Conservation (phyloP, 2,113 vertebrate genomes). For the Blennius ocellaris region DNA sequence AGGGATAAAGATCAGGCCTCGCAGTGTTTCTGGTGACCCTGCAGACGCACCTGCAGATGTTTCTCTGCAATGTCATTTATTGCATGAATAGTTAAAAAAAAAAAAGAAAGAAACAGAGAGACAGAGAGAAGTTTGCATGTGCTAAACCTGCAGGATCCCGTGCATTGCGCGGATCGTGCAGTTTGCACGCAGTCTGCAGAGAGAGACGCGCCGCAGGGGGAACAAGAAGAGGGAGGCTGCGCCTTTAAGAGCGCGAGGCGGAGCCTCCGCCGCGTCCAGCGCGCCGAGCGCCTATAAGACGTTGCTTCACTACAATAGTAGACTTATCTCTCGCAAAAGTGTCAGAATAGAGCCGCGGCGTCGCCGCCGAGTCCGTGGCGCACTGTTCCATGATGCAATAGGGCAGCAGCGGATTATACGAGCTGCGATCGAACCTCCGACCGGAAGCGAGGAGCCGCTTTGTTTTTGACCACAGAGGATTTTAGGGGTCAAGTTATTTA, state of each 20-base stretch:
- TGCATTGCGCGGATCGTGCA: too few species aligned
- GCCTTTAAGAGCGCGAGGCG: slow-evolving; percentile 76
- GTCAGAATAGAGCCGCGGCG: slow-evolving; percentile 35
- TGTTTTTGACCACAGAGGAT: slow-evolving; percentile 36
- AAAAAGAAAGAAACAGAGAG: too few species aligned
- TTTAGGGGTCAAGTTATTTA: slow-evolving; percentile 41
- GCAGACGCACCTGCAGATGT: too few species aligned
- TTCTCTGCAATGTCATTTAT: slow-evolving; percentile 10
- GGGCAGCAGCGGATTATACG: slow-evolving; percentile 37
- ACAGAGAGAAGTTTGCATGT: too few species aligned
- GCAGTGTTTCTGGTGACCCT: too few species aligned
- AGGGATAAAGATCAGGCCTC: too few species aligned
- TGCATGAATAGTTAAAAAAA: too few species aligned
- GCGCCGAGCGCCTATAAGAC: slow-evolving; percentile 62
- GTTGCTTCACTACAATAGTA: slow-evolving; percentile 50
- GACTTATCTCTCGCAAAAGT: slow-evolving; percentile 61
- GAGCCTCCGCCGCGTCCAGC: slow-evolving; percentile 34
- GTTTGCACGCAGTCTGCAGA: slow-evolving; percentile 15
- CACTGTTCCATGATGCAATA: slow-evolving; percentile 49
- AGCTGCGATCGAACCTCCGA: slow-evolving; percentile 6
- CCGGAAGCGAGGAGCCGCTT: slow-evolving; percentile 34
- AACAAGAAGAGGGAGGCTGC: slow-evolving; percentile 26
- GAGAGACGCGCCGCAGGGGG: too few species aligned
- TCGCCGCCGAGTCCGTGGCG: slow-evolving; percentile 30
- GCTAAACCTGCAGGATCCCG: too few species aligned